phyloP scores from a whole-genome alignment of 2,113 vertebrate genomes.

The Halichoeres trimaculatus region DNA sequence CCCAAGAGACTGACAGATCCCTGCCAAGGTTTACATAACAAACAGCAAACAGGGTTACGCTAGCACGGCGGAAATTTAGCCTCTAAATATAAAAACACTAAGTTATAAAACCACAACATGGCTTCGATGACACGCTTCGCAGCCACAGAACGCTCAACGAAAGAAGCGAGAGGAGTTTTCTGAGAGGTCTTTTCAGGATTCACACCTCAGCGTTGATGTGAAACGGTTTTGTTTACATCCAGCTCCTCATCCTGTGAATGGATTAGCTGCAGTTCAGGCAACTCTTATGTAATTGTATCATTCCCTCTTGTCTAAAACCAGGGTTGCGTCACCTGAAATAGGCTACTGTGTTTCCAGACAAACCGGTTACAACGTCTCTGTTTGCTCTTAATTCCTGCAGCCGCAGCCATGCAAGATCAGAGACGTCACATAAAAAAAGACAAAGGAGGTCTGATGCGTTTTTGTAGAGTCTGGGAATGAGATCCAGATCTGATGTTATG shows the following conservation, averaged over 20 bases:
- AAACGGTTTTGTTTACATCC: slow-evolving; percentile 56
- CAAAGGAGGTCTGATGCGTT: slow-evolving; percentile 19
- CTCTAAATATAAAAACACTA: slow-evolving; percentile 15
- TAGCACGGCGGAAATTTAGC: slow-evolving; percentile 12
- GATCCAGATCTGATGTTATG: slow-evolving; percentile 2
- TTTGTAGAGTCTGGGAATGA: slow-evolving; percentile 1
- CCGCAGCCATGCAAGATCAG: slow-evolving; percentile 23
- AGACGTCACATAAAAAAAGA: slow-evolving; percentile 2
- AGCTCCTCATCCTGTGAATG: slow-evolving; percentile 24
- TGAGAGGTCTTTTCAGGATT: slow-evolving; percentile 2
- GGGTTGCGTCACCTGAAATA: slow-evolving; percentile 61
- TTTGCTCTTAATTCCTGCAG: slow-evolving; percentile 62
- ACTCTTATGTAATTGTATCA: slow-evolving; percentile 64
- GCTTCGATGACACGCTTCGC: not conserved
- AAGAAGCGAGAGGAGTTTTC: not conserved
- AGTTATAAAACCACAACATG: not conserved
- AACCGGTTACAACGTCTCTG: slow-evolving; percentile 64
- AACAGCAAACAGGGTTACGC: slow-evolving; percentile 48
- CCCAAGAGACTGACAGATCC: slow-evolving; percentile 49
- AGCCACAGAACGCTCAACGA: not conserved
- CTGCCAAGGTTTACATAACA: slow-evolving; percentile 79
- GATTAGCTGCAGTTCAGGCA: slow-evolving; percentile 52
- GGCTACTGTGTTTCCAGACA: slow-evolving; percentile 71
- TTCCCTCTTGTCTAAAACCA: slow-evolving; percentile 37
- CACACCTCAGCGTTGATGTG: slow-evolving; percentile 1